phyloP scores from a whole-genome alignment of 2,113 vertebrate species.

The Scortum barcoo region DNA sequence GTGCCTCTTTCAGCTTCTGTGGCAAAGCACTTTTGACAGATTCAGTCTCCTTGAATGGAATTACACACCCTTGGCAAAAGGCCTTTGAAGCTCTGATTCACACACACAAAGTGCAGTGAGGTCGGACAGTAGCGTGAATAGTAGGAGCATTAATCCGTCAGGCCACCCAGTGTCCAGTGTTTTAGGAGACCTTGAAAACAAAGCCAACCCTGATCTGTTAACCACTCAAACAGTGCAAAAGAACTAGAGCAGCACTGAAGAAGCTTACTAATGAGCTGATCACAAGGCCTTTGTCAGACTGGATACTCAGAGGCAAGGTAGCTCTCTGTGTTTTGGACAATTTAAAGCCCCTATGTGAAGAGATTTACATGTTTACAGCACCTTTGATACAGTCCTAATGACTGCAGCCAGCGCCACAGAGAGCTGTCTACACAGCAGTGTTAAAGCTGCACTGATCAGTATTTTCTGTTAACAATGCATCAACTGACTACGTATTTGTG shows the following conservation, averaged over 20 bases:
- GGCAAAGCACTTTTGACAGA: constrained; percentile 33
- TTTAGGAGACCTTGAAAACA: constrained; percentile 46
- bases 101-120: constrained; percentile 3
- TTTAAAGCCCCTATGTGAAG: background rate
- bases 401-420: background rate
- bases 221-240: constrained; percentile 44
- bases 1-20: constrained; percentile 14
- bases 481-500: background rate
- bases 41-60: constrained; percentile 30
- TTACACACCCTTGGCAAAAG: background rate
- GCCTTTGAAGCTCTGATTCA: constrained; percentile 34
- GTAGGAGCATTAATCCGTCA: constrained; percentile 26
- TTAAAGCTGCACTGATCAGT: background rate
- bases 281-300: constrained; percentile 30
- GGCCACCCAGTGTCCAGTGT: constrained; percentile 53
- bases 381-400: background rate
- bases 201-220: constrained; percentile 42
- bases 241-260: constrained; percentile 18
- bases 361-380: background rate
- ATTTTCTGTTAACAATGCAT: background rate
- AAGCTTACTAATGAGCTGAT: constrained; percentile 53
- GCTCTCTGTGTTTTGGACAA: background rate
- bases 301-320: background rate
- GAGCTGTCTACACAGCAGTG: background rate
- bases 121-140: constrained; percentile 43